Conservation (phyloP, 1,140 invertebrate genomes). For the Apocrypta bakeri region DNA sequence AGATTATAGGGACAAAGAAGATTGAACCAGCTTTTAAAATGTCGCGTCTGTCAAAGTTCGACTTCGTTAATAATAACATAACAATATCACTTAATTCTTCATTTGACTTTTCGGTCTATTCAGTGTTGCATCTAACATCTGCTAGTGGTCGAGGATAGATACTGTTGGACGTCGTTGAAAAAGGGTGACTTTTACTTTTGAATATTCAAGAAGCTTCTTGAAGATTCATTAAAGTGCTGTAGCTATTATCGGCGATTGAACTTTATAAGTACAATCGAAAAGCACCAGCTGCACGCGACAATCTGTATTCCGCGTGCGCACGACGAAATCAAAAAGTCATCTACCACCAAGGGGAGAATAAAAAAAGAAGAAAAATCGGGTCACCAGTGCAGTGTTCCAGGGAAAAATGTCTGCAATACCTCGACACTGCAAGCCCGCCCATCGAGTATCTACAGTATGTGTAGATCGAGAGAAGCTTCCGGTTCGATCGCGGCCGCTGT, state of each 20-base stretch:
- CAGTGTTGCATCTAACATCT: too few relatives aligned
- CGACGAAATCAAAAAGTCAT: constrained; percentile 40
- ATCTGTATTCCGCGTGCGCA: constrained; percentile 8
- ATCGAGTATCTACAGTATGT: neutral
- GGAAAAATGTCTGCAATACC: neutral
- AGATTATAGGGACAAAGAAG: neutral
- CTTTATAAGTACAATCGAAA: constrained; percentile 4
- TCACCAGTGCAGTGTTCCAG: constrained; percentile 3
- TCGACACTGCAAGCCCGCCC: neutral
- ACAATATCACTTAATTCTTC: neutral
- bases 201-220: neutral
- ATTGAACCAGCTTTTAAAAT: constrained; percentile 40
- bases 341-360: neutral
- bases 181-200: neutral
- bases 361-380: neutral
- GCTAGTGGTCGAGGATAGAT: too few relatives aligned
- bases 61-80: constrained; percentile 12
- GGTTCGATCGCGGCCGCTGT: constrained; percentile 10
- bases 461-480: neutral
- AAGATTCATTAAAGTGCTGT: too few relatives aligned
- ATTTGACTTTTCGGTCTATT: neutral
- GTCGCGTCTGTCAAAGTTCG: constrained; percentile 28
- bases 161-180: neutral
- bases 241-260: neutral
- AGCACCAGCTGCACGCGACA: neutral